Percentiles rank a stretch among this genome's conserved stretches.
Conservation (phyloP, 2,888 invertebrate species). For the Thereva nobilitata region DNA sequence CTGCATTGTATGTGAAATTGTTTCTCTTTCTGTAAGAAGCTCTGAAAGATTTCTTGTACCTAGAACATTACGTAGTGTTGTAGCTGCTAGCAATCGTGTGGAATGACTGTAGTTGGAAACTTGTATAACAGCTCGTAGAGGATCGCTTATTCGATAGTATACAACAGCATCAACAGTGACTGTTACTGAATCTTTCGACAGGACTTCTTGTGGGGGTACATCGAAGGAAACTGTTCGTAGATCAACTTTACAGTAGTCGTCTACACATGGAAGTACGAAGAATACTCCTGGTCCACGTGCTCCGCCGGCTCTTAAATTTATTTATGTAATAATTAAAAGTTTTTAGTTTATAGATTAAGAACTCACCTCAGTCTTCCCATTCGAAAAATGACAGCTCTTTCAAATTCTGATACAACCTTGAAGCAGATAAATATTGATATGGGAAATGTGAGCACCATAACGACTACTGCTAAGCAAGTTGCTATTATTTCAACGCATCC, state of each 20-base stretch:
- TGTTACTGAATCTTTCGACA: constrained; percentile 93
- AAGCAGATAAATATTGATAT: constrained; percentile 84
- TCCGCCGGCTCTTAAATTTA: constrained; percentile 62
- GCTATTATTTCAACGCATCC: constrained; percentile 76
- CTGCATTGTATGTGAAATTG: constrained; percentile 90
- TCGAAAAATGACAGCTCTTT: constrained; percentile 86
- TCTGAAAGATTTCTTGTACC: constrained; percentile 92
- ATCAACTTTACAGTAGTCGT: constrained; percentile 90
- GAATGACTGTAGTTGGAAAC: constrained; percentile 83
- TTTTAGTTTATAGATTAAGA: constrained; percentile 1
- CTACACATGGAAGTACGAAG: constrained; percentile 92
- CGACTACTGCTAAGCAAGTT: constrained; percentile 70
- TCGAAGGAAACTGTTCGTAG: constrained; percentile 92
- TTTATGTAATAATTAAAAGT: background rate
- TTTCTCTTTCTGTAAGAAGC: constrained; percentile 87
- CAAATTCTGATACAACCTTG: constrained; percentile 87
- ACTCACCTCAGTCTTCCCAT: constrained; percentile 70
- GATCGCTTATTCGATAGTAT: constrained; percentile 80
- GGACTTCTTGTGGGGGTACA: constrained; percentile 94
- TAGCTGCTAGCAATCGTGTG: constrained; percentile 79
- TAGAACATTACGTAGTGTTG: constrained; percentile 84
- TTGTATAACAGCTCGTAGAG: constrained; percentile 72
- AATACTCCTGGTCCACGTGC: constrained; percentile 88
- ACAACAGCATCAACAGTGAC: constrained; percentile 92
- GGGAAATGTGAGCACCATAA: constrained; percentile 78